These are phyloP conservation scores for Tenthredo mesomela DNA, from an alignment of 2,888 invertebrate genomes.

Conservation along the genomic window DNA sequence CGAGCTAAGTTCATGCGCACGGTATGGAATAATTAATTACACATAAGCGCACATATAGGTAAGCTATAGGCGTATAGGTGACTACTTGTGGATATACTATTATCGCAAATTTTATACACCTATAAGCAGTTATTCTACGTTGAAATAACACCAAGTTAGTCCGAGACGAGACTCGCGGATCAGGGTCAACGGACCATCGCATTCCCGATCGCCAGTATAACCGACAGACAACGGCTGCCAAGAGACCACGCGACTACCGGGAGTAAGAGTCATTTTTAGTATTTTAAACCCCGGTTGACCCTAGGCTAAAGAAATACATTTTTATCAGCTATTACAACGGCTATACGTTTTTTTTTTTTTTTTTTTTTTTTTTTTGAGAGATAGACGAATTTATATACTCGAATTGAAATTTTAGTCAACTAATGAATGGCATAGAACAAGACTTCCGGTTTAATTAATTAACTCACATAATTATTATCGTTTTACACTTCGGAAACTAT, in stretches of 20 bases:
- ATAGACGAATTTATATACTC: too few relatives aligned
- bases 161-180: constrained; percentile 23
- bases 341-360: too few relatives aligned
- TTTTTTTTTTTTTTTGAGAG: too few relatives aligned
- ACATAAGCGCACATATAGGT: too few relatives aligned
- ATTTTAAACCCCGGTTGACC: background rate
- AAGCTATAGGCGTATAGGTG: background rate
- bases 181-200: constrained; percentile 44
- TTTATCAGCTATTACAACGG: background rate
- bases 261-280: background rate
- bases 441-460: too few relatives aligned
- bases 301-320: background rate
- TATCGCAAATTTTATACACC: background rate
- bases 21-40: constrained; percentile 25
- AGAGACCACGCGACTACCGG: background rate
- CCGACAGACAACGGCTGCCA: constrained; percentile 26
- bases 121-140: background rate
- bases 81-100: background rate
- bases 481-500: too few relatives aligned
- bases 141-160: constrained; percentile 7
- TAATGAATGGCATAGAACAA: too few relatives aligned
- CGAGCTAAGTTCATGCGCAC: background rate
- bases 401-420: too few relatives aligned
- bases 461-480: too few relatives aligned
- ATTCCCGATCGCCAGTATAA: constrained; percentile 28